phyloP scores from a whole-genome alignment of 2,113 vertebrate genomes.

The Ariopsis seemanni region DNA sequence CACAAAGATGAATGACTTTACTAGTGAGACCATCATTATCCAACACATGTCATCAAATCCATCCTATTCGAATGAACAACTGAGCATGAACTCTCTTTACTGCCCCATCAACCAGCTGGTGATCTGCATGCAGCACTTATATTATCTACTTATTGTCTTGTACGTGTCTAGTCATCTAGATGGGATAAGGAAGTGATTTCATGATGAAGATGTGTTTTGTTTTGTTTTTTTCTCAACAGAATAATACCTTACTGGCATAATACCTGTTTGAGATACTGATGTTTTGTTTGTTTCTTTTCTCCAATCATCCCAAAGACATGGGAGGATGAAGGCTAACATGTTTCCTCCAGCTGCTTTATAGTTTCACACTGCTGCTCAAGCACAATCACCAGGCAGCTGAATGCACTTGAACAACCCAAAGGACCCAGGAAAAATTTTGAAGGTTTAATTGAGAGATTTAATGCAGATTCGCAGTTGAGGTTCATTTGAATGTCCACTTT shows the following conservation, averaged over 20 bases:
- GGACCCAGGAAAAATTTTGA: not conserved
- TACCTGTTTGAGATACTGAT: not conserved
- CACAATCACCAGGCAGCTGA: not conserved
- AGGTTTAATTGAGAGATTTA: not conserved
- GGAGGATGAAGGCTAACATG: not conserved
- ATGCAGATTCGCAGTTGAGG: not conserved
- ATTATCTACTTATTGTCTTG: not conserved
- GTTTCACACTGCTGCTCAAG: not conserved
- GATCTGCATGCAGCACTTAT: not conserved
- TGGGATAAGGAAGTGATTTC: not conserved
- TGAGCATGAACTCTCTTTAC: constrained; percentile 1
- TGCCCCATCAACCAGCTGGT: constrained; percentile 17
- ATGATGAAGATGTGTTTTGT: not conserved
- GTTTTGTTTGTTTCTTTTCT: too few relatives aligned
- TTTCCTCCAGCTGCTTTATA: not conserved
- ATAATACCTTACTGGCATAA: not conserved
- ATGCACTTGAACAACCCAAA: not conserved
- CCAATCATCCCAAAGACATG: not conserved
- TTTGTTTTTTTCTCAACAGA: not conserved
- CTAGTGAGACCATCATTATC: constrained; percentile 10
- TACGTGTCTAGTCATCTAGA: not conserved
- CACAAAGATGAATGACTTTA: not conserved
- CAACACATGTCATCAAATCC: constrained; percentile 9
- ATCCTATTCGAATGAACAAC: constrained; percentile 6
- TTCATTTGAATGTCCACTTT: not conserved